Evolutionary conservation across 2,113 vertebrate genomes (phyloP).

Genomic region (Ammodytes marinus): DNA sequence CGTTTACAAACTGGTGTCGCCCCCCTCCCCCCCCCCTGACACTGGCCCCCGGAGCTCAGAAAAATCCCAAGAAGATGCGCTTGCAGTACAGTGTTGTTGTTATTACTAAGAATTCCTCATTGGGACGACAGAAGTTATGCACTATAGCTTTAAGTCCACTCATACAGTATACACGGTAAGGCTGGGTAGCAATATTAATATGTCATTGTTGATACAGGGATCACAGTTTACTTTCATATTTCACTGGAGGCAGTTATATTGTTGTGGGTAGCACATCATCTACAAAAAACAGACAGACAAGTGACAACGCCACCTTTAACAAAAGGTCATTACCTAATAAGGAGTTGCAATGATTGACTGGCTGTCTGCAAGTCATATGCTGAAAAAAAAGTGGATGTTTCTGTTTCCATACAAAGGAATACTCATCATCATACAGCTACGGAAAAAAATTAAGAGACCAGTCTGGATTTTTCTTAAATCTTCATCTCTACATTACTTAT

Average conservation of each 20-base stretch:
- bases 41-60: no score
- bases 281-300: conserved; percentile 16
- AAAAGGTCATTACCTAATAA: conserved; percentile 21
- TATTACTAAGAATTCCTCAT: no score
- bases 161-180: background rate
- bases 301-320: conserved; percentile 3
- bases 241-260: conserved; percentile 41
- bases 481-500: no score
- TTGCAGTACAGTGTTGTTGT: no score
- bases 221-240: conserved; percentile 35
- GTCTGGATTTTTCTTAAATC: no score
- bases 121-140: no score
- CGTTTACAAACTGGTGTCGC: no score
- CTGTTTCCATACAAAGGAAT: conserved; percentile 25
- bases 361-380: background rate
- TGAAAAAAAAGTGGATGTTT: background rate
- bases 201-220: conserved; percentile 9
- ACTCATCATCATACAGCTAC: no score
- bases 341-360: background rate
- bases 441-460: no score
- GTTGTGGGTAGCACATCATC: conserved; percentile 13
- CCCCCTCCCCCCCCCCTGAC: no score
- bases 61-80: no score
- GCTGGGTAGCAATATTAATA: conserved; percentile 12
- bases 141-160: background rate